Evolutionary conservation across 2,888 invertebrate genomes (phyloP).

Genomic region (Lumbricus terrestris): DNA sequence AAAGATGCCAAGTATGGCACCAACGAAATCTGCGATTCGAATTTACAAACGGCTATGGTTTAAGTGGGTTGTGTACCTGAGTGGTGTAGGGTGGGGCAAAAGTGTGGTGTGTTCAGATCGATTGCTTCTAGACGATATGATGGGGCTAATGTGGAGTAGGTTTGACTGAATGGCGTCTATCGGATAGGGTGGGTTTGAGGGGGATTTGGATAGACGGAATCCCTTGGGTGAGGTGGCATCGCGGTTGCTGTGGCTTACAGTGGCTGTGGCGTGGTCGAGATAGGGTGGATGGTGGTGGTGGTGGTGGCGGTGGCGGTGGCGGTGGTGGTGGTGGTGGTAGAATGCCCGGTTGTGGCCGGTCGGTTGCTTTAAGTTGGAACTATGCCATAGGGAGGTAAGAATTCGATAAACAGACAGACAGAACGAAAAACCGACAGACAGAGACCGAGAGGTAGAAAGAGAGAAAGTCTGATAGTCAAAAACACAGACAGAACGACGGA

Average conservation of each 20-base stretch:
- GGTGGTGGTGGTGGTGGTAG: no score
- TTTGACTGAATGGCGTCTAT: no score
- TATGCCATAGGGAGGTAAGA: no score
- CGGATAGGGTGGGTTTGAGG: not conserved
- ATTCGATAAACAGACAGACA: no score
- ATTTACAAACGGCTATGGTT: not conserved
- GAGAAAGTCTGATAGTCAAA: no score
- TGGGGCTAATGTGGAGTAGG: not conserved
- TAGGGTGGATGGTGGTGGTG: not conserved
- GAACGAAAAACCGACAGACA: no score
- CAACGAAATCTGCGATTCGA: not conserved
- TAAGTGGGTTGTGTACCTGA: not conserved
- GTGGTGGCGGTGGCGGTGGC: no score
- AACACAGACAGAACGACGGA: no score
- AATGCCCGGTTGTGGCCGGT: no score
- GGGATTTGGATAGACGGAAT: not conserved
- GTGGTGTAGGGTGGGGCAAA: not conserved
- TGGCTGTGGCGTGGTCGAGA: not conserved
- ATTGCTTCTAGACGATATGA: not conserved
- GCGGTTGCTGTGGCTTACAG: not conserved
- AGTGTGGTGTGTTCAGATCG: not conserved
- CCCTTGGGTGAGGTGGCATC: not conserved
- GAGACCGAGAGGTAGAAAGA: no score
- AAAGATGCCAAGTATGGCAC: not conserved
- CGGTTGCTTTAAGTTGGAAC: no score